Evolutionary conservation across 2,797 vertebrate genomes (phyloP), one percentile per base, ranked within the genome.

Genomic region (Graptemys geographica): DNA sequence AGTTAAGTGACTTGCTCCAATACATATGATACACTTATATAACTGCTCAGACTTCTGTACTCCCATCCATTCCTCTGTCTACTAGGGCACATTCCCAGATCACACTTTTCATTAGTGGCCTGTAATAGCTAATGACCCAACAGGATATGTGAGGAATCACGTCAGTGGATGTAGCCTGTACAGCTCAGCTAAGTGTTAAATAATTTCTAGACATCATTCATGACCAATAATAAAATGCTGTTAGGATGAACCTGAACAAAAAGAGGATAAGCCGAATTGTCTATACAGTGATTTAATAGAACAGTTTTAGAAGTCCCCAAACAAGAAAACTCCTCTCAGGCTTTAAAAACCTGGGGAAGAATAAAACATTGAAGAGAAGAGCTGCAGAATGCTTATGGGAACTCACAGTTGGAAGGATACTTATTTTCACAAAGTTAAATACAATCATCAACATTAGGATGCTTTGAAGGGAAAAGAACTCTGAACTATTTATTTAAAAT

Each of bases 391-490:
- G 55, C 84, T 96, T 79, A 44, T 91, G 90, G 78, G 81, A 97
- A 94, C 51, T 93, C 88, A 79, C 79, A 78, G 90, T 86, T 95
- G 59, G 44, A 79, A 81, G 76, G 94, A 86, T 87, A 79, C 81
- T 76, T 92, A 78, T 95, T 83, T 96, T 95, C 65, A 79, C 41
- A 91, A 37, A 88, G 53, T 47, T 88, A 98, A 96, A 96, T 81
- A 94, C 23, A 69, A 80, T 90, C 97, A 86, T 53, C 95, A 91
- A 97, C 93, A 95, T 83, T 89, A 93, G 52, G 49, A 79, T 94
- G 65, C 79, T 74, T 92, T 84, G 83, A 57, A n/a, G 28, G 87
- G 90, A 83, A 90, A 90, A 92, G 81, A 87, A 93, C 91, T 86
- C 96, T 91, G 11, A 89, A 87, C 47, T 15, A 53, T 79, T 82